Conservation (phyloP, 1,140 invertebrate species). For the Ptiloglossa arizonensis region DNA sequence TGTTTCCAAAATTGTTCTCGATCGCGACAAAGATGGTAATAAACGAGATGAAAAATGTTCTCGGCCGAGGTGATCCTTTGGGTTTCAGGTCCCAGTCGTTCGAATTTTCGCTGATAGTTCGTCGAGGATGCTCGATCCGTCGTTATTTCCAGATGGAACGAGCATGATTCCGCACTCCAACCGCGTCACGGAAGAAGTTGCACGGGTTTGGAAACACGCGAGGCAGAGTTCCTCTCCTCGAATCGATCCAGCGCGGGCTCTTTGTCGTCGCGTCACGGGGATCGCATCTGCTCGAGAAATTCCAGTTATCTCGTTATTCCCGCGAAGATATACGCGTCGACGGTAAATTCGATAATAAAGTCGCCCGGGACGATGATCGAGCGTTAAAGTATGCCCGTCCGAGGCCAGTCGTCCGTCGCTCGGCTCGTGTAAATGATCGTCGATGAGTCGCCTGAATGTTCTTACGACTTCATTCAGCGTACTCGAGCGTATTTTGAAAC, state of each 20-base stretch:
- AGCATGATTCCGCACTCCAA: neutral
- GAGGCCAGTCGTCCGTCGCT: neutral
- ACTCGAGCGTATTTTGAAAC: neutral
- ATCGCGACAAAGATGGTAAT: too few species aligned
- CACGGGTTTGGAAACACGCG: neutral
- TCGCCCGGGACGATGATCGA: neutral
- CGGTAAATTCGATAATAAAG: slow-evolving; percentile 22
- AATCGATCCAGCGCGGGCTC: neutral
- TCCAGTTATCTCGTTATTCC: slow-evolving; percentile 4
- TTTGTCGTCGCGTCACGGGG: neutral
- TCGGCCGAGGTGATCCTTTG: neutral
- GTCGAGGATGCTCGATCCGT: neutral
- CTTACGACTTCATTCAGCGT: neutral
- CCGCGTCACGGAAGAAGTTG: neutral
- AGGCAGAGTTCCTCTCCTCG: too few species aligned
- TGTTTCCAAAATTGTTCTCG: too few species aligned
- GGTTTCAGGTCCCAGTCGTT: too few species aligned
- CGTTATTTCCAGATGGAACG: neutral
- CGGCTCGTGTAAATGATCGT: neutral
- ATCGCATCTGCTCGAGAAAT: neutral
- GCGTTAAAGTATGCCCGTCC: neutral
- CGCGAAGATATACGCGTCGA: neutral
- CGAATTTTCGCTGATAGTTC: neutral
- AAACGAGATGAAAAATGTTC: neutral
- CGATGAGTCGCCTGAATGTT: neutral